Conservation (phyloP, 2,888 invertebrate genomes). For the Tyria jacobaeae region DNA sequence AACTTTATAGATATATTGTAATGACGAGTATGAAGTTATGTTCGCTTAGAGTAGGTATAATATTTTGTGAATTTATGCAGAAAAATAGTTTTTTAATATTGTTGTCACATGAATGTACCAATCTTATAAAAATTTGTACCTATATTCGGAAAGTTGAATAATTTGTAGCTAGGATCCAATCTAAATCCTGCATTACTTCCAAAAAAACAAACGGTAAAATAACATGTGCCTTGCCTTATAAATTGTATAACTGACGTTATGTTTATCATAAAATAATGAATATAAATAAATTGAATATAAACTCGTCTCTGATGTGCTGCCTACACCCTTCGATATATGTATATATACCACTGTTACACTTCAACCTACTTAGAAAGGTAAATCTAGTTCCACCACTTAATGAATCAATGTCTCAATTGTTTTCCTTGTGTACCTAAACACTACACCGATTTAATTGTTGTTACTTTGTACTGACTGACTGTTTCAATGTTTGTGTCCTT, state of each 20-base stretch:
- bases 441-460: conserved; percentile 26
- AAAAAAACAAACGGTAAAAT: conserved; percentile 74
- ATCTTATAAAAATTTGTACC: conserved; percentile 85
- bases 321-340: conserved; percentile 51
- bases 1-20: conserved; percentile 83
- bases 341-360: conserved; percentile 34
- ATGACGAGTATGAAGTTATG: conserved; percentile 78
- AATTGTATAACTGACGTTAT: conserved; percentile 76
- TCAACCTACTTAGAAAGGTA: conserved; percentile 10
- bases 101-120: conserved; percentile 86
- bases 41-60: conserved; percentile 86
- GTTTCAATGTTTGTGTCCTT: conserved; percentile 18
- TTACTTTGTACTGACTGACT: conserved; percentile 24
- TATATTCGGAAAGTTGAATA: conserved; percentile 86
- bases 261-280: conserved; percentile 69
- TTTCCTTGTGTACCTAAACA: conserved; percentile 22
- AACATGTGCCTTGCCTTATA: conserved; percentile 85
- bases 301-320: conserved; percentile 71
- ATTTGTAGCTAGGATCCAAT: conserved; percentile 86
- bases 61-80: conserved; percentile 86
- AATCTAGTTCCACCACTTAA: conserved; percentile 18
- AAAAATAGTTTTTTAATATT: conserved; percentile 86
- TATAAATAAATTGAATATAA: conserved; percentile 56
- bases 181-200: conserved; percentile 83
- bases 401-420: conserved; percentile 25